phyloP scores from a whole-genome alignment of 2,888 invertebrate species.

The Drosophila infuscata region DNA sequence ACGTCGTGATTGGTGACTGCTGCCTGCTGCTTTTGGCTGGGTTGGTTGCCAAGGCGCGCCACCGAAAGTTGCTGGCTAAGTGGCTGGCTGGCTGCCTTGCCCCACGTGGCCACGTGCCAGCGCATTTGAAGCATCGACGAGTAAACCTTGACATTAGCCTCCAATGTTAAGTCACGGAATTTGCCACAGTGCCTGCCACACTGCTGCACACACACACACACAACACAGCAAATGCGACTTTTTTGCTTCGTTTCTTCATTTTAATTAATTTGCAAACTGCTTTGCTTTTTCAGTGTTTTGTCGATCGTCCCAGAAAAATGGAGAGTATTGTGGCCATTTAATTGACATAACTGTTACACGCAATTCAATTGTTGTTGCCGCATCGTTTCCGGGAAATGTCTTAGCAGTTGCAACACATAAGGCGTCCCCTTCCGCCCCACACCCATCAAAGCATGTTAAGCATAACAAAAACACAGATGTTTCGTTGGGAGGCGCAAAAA shows the following conservation, averaged over 20 bases:
- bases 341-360: constrained; percentile 50
- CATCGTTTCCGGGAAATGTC: constrained; percentile 50
- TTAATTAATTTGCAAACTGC: constrained; percentile 24
- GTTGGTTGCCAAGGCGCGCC: constrained; percentile 10
- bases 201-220: constrained; percentile 25
- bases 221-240: constrained; percentile 23
- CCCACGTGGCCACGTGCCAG: constrained; percentile 57
- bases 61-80: constrained; percentile 24
- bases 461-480: constrained; percentile 82
- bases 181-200: constrained; percentile 5
- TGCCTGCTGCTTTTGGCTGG: constrained; percentile 26
- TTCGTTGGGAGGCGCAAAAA: constrained; percentile 52
- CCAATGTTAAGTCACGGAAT: constrained; percentile 18
- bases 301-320: not conserved
- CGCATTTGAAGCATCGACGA: constrained; percentile 67
- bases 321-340: constrained; percentile 20
- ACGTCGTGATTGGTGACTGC: constrained; percentile 23
- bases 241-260: constrained; percentile 16
- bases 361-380: constrained; percentile 50
- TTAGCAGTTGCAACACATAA: constrained; percentile 23
- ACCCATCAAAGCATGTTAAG: constrained; percentile 13
- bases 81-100: constrained; percentile 18
- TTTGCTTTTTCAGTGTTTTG: constrained; percentile 35
- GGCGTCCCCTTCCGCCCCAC: not conserved
- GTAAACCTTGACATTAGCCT: constrained; percentile 78